These are phyloP conservation scores for Venustaconcha ellipsiformis DNA, from an alignment of 1,140 invertebrate species.

Conservation along the genomic window DNA sequence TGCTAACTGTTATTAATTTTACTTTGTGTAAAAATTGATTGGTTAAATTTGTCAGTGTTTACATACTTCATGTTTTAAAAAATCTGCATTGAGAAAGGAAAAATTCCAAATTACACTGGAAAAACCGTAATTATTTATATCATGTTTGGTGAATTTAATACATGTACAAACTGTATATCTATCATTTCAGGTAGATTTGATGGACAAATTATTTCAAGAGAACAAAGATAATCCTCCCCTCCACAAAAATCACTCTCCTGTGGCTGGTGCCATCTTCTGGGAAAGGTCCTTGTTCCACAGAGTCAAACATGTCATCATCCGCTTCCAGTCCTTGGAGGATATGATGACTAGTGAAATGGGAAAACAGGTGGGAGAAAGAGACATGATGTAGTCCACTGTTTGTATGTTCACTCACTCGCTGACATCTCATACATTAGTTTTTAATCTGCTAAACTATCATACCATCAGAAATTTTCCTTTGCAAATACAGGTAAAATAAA, in stretches of 20 bases:
- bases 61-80: too few species aligned
- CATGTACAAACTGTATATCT: too few species aligned
- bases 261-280: slow-evolving; percentile 87
- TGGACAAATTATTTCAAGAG: slow-evolving; percentile 73
- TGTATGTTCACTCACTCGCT: slow-evolving; percentile 67
- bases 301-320: slow-evolving; percentile 82
- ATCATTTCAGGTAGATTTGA: slow-evolving; percentile 57
- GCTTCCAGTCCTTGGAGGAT: slow-evolving; percentile 81
- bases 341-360: slow-evolving; percentile 82
- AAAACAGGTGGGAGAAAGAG: slow-evolving; percentile 65
- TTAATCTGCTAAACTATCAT: too few species aligned
- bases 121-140: slow-evolving; percentile 5
- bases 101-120: too few species aligned
- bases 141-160: slow-evolving; percentile 2
- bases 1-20: too few species aligned
- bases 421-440: background rate
- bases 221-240: slow-evolving; percentile 79
- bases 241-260: slow-evolving; percentile 80
- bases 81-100: too few species aligned
- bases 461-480: too few species aligned
- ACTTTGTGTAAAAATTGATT: too few species aligned
- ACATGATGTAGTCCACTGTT: background rate
- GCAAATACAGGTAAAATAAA: background rate
- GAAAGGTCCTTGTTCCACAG: slow-evolving; percentile 80
- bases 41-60: too few species aligned